Base-by-base conservation (phyloP, 37 sponge, comb jelly and placozoan species). In the Beroe forskalii region DNA sequence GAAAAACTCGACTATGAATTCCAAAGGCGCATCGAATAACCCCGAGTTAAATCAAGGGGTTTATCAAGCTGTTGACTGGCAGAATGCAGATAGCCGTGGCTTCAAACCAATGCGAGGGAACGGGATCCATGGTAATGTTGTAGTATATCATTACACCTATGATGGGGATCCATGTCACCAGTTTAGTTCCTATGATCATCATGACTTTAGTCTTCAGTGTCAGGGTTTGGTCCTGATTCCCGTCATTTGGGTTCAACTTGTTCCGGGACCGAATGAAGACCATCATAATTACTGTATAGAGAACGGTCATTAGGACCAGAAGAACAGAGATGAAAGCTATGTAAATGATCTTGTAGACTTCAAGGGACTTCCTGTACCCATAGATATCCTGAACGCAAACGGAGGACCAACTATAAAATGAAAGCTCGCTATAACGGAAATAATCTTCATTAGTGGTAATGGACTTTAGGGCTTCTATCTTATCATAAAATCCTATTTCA, bases 61-160 rank as follows among this genome's bases (percentile, higher is more conserved):
- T 72, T 3, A 72, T 4, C 9, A 32, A 8, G 39, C 75, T 72
- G 39, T 72, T 72, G 8, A 32, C 9, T 3, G 75, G 75, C 1
- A 72, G 8, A 39, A 72, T 72, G 75, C 40, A 72, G 33, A 72
- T 32, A 9, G 75, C 75, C 8, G 75, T 72, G 38, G 40, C 75
- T 39, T 72, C 38, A 20, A 8, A 72, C 75, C 75, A 72, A 12
- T 22, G 22, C 14, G 23, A 23, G 12, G 75, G 40, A 35, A 72
- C 75, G 35, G 14, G 12, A 35, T 72, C 35, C 30, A 8, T 72
- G 9, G 75, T 35, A 8, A 72, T 22, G 40, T 32, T 3, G 37
- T 72, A 37, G 37, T 38, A 38, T 3, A 33, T 37, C 75, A 72
- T 72, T 3, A 33, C 40, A 6, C 33, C 38, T 17, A 72, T 37